Evolutionary conservation across 2,113 vertebrate genomes (phyloP), one percentile per base, ranked within the genome.

Genomic region (Lynx canadensis): DNA sequence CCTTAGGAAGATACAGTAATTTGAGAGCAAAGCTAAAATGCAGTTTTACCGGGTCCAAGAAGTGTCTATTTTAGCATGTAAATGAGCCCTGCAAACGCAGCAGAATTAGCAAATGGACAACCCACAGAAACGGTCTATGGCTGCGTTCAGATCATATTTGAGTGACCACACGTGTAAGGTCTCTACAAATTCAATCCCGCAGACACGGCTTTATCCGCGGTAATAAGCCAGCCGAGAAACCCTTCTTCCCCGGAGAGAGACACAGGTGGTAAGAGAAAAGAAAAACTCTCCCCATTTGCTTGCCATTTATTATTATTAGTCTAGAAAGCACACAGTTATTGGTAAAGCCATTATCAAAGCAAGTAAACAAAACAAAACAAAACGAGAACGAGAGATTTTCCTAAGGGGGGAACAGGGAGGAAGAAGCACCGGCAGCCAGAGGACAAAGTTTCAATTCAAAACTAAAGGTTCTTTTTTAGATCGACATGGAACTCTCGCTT

Each of bases 241-340:
- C 71, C 5, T 36, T 38, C 66, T 55, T 71, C 85, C 93, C 94
- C 31, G 25, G 97, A 38, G 85, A 79, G 52, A 97, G 68, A 96
- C 89, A 96, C 95, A 86, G 92, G 97, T 95, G 95, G 91, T 29
- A 68, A 86, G 84, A 94, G 41, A 29, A 81, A 81, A 83, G 73
- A 55, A 88, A 79, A 85, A 19, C n/a, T 69, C 84, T 81, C 23
- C 83, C 68, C 41, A 19, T 65, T 71, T 82, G 90, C 76, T 41
- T 16, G 88, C 88, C 71, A 38, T 84, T n/a, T 91, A 60, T 36
- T 84, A 52, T 41, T 36, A 63, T 41, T 57, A 69, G 83, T 55
- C 71, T 50, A 76, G 69, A 83, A 94, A 73, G 55, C 85, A 52
- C 36, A 82, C 29, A 7, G 23, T 69, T 52, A 57, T 52, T 55